A percentile compares a stretch with the other conserved stretches of the same genome.
Evolutionary conservation across 1,140 invertebrate species (phyloP).

Genomic region (Drosophila pectinifera): DNA sequence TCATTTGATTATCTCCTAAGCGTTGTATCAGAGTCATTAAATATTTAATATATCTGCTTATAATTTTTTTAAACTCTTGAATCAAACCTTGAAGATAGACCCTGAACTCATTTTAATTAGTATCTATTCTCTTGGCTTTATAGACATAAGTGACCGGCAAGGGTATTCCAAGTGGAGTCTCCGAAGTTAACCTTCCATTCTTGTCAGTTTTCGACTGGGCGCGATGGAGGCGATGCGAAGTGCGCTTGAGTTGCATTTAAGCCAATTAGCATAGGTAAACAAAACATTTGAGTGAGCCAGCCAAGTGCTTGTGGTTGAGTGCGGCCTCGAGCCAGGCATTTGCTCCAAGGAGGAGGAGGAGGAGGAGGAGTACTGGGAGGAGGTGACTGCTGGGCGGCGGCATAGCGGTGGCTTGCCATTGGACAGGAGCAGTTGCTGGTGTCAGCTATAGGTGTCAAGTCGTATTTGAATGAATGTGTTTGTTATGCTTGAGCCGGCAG

Average conservation of each 20-base stretch:
- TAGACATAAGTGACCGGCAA: background rate
- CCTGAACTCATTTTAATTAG: background rate
- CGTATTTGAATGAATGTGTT: slow-evolving; percentile 70
- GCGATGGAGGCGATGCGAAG: slow-evolving; percentile 63
- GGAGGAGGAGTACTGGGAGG: background rate
- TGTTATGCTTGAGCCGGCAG: slow-evolving; percentile 51
- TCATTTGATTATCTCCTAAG: no score
- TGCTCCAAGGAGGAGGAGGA: slow-evolving; percentile 3
- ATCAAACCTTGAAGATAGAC: background rate
- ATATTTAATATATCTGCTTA: no score
- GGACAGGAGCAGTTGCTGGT: slow-evolving; percentile 40
- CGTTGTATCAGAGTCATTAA: no score
- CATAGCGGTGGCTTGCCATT: slow-evolving; percentile 17
- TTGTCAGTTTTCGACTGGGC: slow-evolving; percentile 59
- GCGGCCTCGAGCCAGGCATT: slow-evolving; percentile 48
- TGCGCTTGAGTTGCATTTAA: slow-evolving; percentile 83
- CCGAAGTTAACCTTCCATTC: background rate
- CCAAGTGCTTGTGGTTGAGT: slow-evolving; percentile 76
- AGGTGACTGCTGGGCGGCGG: background rate
- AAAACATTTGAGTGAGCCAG: slow-evolving; percentile 82
- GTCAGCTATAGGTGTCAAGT: slow-evolving; percentile 67
- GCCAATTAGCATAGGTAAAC: slow-evolving; percentile 84
- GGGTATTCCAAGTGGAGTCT: slow-evolving; percentile 2
- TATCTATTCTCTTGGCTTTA: background rate
- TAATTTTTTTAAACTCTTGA: background rate